Conservation (phyloP, 1,140 invertebrate species). For the Oryctes rhinoceros region DNA sequence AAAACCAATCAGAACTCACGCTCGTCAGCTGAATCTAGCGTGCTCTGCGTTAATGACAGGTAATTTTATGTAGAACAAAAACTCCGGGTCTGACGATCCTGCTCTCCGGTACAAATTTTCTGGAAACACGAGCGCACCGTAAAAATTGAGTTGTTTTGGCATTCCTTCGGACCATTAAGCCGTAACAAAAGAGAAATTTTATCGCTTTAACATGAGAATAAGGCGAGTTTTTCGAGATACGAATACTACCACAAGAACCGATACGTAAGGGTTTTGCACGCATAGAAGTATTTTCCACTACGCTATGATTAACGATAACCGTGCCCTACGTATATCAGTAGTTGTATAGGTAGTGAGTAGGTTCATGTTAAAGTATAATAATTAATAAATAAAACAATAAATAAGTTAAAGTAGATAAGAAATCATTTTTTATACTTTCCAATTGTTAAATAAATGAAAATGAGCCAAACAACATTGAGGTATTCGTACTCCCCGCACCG, state of each 20-base stretch:
- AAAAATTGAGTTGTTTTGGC: constrained; percentile 38
- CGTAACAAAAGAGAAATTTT: constrained; percentile 22
- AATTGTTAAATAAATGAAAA: no score
- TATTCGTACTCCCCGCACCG: no score
- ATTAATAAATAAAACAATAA: no score
- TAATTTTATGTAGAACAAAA: constrained; percentile 56
- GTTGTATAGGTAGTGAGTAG: no score
- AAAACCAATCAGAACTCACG: constrained; percentile 57
- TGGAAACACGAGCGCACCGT: constrained; percentile 35
- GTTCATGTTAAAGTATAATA: no score
- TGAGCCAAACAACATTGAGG: no score
- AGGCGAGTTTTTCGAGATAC: not conserved
- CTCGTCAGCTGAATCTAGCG: constrained; percentile 51
- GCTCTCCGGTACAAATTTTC: constrained; percentile 43
- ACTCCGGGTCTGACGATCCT: constrained; percentile 43
- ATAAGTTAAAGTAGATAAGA: no score
- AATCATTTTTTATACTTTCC: no score
- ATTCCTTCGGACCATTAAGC: constrained; percentile 40
- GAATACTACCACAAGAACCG: not conserved
- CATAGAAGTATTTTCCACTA: not conserved
- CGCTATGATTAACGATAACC: not conserved
- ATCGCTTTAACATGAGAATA: not conserved
- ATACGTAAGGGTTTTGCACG: constrained; percentile 4
- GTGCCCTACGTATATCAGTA: not conserved
- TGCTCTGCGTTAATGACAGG: constrained; percentile 55